Base-by-base conservation (phyloP, 2,888 invertebrate genomes). In the Malthinus flaveolus region DNA sequence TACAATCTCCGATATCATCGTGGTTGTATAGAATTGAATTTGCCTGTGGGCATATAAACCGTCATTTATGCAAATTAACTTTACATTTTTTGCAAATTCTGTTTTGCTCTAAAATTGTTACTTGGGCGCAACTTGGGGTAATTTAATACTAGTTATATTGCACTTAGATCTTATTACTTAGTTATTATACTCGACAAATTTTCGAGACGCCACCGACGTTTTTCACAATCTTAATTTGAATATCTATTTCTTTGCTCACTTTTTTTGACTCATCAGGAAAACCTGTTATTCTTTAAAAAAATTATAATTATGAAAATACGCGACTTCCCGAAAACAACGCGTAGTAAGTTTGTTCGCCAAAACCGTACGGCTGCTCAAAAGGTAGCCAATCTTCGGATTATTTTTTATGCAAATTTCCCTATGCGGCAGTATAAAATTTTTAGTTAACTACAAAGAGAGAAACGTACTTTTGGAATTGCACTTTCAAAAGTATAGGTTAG, bases 1-100 rank as follows among this genome's bases (percentile, higher is more conserved):
- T 54, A 49, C 13, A 36, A 49, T 52, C 44, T 57, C 51, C 57
- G 47, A 52, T 57, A 56, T 53, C 49, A 50, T 23, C 23, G 23
- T 51, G 46, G 54, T 52, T 59, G 32, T 60, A 52, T 62, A 55
- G 62, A 59, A 64, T 64, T 64, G 62, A 64, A 62, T 64, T 61
- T 58, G 56, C 64, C 55, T 60, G 50, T 54, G 50, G 53, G 62
- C 62, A 64, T 64, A 62, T 64, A 64, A 61, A 61, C 64, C 60
- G 59, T 58, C 62, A 55, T 62, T 62, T 64, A 64, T 64, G 62
- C 58, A 62, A 62, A 64, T 64, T 46, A 60, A 44, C 46, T 35
- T 51, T 56, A 15, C 39, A 11, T 50, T 59, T 56, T 59, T 56
- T 52, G 37, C 37, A 61, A 56, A 61, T 56, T 49, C 46, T 53